Conservation (phyloP, 1,140 invertebrate species). For the Dendrolimus punctatus region DNA sequence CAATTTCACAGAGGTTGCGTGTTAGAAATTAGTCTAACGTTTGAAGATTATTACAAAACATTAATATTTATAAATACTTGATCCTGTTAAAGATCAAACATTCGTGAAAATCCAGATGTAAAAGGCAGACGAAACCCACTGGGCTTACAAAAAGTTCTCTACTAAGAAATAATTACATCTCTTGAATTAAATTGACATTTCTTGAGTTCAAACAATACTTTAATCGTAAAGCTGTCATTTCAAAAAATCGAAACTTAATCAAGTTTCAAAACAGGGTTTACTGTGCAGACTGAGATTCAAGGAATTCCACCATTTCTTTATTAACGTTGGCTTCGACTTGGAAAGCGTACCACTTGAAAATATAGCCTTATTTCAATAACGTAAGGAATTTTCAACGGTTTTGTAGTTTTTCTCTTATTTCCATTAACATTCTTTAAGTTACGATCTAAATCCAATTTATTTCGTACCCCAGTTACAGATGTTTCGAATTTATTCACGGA, state of each 20-base stretch:
- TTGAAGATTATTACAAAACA: too few relatives aligned
- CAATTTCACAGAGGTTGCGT: too few relatives aligned
- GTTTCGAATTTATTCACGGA: conserved; percentile 34
- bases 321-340: background rate
- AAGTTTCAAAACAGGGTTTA: too few relatives aligned
- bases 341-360: conserved; percentile 2
- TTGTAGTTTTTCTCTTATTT: conserved; percentile 43
- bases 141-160: too few relatives aligned
- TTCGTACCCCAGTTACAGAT: conserved; percentile 33
- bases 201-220: background rate
- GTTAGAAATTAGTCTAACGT: too few relatives aligned
- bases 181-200: too few relatives aligned
- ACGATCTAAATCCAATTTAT: conserved; percentile 44
- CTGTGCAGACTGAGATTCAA: background rate
- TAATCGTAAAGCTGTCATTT: background rate
- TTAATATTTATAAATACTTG: too few relatives aligned
- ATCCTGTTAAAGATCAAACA: too few relatives aligned
- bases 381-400: conserved; percentile 23
- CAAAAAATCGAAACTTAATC: background rate
- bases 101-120: too few relatives aligned
- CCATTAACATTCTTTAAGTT: conserved; percentile 49
- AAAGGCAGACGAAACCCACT: too few relatives aligned
- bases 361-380: conserved; percentile 17
- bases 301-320: background rate
- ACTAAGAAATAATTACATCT: too few relatives aligned